phyloP scores from a whole-genome alignment of 2,797 vertebrate genomes.

The Lagorchestes hirsutus region DNA sequence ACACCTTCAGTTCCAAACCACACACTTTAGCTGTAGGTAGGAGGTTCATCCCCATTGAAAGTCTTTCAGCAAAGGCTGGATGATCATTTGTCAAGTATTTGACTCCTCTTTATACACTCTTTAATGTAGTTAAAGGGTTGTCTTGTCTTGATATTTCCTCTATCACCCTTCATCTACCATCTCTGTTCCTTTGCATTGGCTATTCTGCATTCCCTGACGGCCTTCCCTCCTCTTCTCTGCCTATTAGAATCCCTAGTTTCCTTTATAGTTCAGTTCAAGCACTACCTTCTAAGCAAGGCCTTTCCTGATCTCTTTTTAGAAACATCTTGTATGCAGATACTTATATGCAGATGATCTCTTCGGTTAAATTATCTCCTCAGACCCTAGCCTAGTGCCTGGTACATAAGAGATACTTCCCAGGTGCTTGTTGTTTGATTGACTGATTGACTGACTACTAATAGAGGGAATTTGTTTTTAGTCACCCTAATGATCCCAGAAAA shows the following conservation, averaged over 20 bases:
- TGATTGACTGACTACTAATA: background rate
- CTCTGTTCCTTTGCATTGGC: background rate
- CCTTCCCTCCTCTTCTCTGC: background rate
- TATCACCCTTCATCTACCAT: background rate
- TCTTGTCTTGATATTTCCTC: background rate
- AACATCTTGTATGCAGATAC: background rate
- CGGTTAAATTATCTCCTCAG: background rate
- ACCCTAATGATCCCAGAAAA: background rate
- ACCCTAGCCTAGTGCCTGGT: background rate
- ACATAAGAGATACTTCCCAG: background rate
- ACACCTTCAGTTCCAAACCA: background rate
- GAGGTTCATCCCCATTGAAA: background rate
- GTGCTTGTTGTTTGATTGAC: background rate
- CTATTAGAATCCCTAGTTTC: background rate
- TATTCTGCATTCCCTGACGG: background rate
- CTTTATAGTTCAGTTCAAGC: background rate
- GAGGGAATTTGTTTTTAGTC: background rate
- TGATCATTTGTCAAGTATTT: background rate
- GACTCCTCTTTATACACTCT: background rate
- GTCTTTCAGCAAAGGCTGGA: background rate
- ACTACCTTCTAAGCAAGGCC: background rate
- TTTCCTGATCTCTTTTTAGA: background rate
- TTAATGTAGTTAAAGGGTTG: background rate
- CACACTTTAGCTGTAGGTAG: background rate
- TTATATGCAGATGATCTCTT: background rate